Conservation (phyloP, 2,888 invertebrate species). For the Rhingia campestris region DNA sequence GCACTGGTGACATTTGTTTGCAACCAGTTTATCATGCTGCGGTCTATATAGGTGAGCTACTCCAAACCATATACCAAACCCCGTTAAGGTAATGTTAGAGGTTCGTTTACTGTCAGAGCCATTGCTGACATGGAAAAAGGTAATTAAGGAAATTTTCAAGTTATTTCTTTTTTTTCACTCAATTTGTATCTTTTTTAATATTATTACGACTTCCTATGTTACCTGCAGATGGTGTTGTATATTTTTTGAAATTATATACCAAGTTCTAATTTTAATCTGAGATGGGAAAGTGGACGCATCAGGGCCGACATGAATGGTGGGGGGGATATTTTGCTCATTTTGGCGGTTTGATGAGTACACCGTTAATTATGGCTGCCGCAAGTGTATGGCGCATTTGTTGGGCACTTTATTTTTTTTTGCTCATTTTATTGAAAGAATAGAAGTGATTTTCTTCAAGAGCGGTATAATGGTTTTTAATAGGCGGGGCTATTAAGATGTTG, state of each 20-base stretch:
- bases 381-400: too few species aligned
- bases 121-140: too few species aligned
- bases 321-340: too few species aligned
- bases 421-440: slow-evolving; percentile 2
- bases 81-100: background rate
- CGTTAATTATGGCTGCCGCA: too few species aligned
- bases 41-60: slow-evolving; percentile 58
- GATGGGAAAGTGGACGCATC: slow-evolving; percentile 15
- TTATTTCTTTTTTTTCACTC: too few species aligned
- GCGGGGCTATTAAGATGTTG: slow-evolving; percentile 34
- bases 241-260: slow-evolving; percentile 19
- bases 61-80: slow-evolving; percentile 20
- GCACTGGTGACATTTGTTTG: slow-evolving; percentile 54
- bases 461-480: slow-evolving; percentile 49
- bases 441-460: slow-evolving; percentile 32
- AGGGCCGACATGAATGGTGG: too few species aligned
- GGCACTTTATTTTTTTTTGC: too few species aligned
- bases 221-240: slow-evolving; percentile 11
- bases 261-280: slow-evolving; percentile 32
- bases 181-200: slow-evolving; percentile 10
- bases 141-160: too few species aligned
- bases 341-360: too few species aligned
- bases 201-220: slow-evolving; percentile 35
- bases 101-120: too few species aligned
- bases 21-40: slow-evolving; percentile 53